These are phyloP conservation scores for Oreochromis niloticus DNA, from an alignment of 2,113 vertebrate species.

Conservation along the genomic window DNA sequence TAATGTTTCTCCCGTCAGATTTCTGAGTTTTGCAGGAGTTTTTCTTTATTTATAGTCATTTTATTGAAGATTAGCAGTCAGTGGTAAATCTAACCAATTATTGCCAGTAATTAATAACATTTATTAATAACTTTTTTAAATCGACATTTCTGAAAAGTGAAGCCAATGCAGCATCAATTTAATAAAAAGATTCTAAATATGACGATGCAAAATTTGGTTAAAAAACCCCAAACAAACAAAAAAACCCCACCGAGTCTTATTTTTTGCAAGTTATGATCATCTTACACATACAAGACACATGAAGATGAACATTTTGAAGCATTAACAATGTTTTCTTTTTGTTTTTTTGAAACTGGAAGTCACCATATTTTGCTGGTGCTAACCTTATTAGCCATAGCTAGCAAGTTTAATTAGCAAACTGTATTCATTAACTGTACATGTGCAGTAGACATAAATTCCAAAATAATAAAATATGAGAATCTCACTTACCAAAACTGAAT, in stretches of 20 bases:
- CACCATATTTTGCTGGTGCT: not conserved
- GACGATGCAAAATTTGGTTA: not conserved
- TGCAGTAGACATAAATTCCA: not conserved
- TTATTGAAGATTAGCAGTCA: not conserved
- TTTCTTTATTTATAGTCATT: not conserved
- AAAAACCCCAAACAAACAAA: not conserved
- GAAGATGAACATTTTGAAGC: not conserved
- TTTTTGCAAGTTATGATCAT: not conserved
- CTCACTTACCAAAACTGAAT: not conserved
- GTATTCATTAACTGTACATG: not conserved
- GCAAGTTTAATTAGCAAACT: not conserved
- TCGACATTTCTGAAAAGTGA: not conserved
- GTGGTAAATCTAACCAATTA: not conserved
- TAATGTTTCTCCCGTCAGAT: not conserved
- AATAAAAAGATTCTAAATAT: not conserved
- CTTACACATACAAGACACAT: not conserved
- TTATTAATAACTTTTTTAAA: not conserved
- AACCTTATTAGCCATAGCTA: not conserved
- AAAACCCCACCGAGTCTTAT: rapidly evolving
- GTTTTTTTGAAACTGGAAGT: not conserved
- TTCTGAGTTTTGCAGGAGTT: not conserved
- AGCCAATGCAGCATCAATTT: not conserved
- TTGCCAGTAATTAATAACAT: not conserved
- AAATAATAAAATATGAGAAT: not conserved
- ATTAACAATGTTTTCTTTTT: not conserved